Conservation (phyloP, 1,140 invertebrate species). For the Harlomillsia oculata region DNA sequence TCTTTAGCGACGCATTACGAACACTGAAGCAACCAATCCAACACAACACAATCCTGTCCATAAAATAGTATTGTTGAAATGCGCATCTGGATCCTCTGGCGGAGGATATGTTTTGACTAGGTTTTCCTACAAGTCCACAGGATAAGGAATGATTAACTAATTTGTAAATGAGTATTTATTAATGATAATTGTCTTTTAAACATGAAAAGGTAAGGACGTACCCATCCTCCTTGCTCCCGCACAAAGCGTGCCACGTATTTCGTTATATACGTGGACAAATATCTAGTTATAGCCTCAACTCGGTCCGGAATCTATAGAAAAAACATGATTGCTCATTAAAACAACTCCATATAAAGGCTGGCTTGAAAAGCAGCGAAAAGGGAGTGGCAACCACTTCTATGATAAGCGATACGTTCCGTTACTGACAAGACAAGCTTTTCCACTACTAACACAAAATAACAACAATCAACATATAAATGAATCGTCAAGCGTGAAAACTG, state of each 20-base stretch:
- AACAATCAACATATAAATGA: not conserved
- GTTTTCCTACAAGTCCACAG: slow-evolving; percentile 6
- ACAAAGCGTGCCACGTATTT: slow-evolving; percentile 43
- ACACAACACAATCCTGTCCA: slow-evolving; percentile 35
- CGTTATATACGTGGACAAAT: slow-evolving; percentile 42
- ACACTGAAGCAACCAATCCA: slow-evolving; percentile 28
- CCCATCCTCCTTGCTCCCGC: slow-evolving; percentile 43
- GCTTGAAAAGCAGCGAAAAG: not conserved
- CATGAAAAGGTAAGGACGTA: slow-evolving; percentile 34
- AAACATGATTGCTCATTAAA: slow-evolving; percentile 11
- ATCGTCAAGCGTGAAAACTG: not conserved
- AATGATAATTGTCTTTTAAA: not conserved
- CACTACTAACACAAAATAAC: not conserved
- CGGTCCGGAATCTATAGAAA: slow-evolving; percentile 17
- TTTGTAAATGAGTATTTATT: not conserved
- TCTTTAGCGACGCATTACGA: too few relatives aligned
- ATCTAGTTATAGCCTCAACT: slow-evolving; percentile 40
- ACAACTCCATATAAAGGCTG: not conserved
- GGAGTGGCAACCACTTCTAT: not conserved
- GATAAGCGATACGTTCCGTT: not conserved
- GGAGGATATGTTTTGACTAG: slow-evolving; percentile 35
- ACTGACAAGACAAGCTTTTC: not conserved
- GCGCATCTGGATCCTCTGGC: slow-evolving; percentile 13
- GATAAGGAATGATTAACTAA: not conserved
- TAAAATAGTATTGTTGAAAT: slow-evolving; percentile 25